Evolutionary conservation across 92 coral and sea anemone species (phyloP), one percentile per base, ranked within the genome.

Genomic region (Phenganax stokvisi): DNA sequence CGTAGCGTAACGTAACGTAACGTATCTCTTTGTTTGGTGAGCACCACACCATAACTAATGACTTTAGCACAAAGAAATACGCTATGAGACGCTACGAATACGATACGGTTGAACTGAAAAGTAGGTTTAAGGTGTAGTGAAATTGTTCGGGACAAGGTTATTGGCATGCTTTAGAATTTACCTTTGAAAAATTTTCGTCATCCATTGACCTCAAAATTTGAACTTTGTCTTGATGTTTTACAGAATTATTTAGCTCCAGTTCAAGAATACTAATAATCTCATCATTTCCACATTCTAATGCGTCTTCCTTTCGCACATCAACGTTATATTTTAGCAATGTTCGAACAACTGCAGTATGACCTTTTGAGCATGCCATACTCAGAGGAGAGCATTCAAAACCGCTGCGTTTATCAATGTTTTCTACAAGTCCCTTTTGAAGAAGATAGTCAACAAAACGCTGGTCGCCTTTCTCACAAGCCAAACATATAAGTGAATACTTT

Each of bases 241-340:
- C 16, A 9, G 73, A 68, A 9, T 68, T 68, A 52, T 37, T 68
- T 10, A 68, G 47, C n/a, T 68, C 73, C 52, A 68, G 54, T 27
- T 68, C 47, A 7, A 68, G 52, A 30, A 68, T 68, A 68, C 9
- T 28, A 5, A 68, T 1, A 52, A 68, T 68, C 54, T 68, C 73
- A 10, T 68, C 52, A 37, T 68, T 68, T 13, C 73, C 52, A 29
- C 73, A 68, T 29, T 6, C 16, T 16, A 29, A 37, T 30, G 12
- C 3, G 3, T 29, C 15, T 13, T 68, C n/a, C 9, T 30, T 68
- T 27, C 54, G 31, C 13, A 37, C 20, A 16, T 12, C 16, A 66
- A 66, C 72, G 72, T 66, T 66, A 66, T 10, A 66, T 51, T 66
- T 66, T 12, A 66, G 72, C 15, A 66, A 66, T 27, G 72, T 66